These are phyloP conservation scores for Coendou prehensilis DNA, from an alignment of 2,797 vertebrate species.

Conservation along the genomic window DNA sequence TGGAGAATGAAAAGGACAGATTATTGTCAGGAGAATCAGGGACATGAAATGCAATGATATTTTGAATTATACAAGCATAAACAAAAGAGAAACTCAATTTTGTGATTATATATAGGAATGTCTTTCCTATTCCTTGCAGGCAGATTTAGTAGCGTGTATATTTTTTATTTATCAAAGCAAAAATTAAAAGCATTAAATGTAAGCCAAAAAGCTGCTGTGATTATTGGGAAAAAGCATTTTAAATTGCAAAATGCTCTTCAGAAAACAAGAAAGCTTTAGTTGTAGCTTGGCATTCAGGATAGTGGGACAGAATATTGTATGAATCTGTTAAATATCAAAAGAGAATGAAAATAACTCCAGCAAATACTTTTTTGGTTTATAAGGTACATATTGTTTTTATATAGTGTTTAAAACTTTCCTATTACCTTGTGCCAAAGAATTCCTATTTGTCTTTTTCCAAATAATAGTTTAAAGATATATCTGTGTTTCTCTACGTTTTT, in stretches of 20 bases:
- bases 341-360: constrained; percentile 11
- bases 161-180: constrained; percentile 72
- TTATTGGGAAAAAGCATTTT: constrained; percentile 52
- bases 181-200: constrained; percentile 71
- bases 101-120: constrained; percentile 47
- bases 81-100: constrained; percentile 51
- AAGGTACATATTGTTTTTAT: constrained; percentile 13
- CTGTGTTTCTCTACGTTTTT: background rate
- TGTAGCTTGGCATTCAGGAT: constrained; percentile 54
- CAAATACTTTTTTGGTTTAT: constrained; percentile 48
- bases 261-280: constrained; percentile 70
- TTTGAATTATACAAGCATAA: constrained; percentile 66
- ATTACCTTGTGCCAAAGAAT: background rate
- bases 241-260: constrained; percentile 60
- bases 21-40: constrained; percentile 50
- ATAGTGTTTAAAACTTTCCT: constrained; percentile 52
- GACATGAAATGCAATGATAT: constrained; percentile 49
- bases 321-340: constrained; percentile 73
- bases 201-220: constrained; percentile 55
- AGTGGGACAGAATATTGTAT: constrained; percentile 48
- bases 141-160: background rate
- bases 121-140: constrained; percentile 61
- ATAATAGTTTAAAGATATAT: background rate
- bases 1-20: constrained; percentile 75
- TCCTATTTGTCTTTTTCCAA: background rate